Percentiles rank a stretch among this genome's conserved stretches.
Evolutionary conservation across 2,888 invertebrate genomes (phyloP).

Genomic region (Platycheirus rosarum): DNA sequence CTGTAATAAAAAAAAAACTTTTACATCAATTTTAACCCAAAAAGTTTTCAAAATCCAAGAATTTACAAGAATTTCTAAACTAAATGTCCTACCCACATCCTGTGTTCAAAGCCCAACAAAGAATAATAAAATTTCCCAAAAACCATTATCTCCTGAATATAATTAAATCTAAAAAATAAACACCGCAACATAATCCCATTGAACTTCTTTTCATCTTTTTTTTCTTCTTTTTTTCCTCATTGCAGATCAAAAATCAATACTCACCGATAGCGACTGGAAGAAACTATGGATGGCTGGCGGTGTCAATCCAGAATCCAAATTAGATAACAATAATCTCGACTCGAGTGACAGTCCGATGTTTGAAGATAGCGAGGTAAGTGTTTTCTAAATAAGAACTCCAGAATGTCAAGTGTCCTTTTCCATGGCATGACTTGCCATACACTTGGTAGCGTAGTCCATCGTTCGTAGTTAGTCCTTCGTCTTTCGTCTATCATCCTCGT

Average conservation of each 20-base stretch:
- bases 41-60: no score
- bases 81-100: no score
- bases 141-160: no score
- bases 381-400: slow-evolving; percentile 35
- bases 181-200: no score
- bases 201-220: slow-evolving; percentile 39
- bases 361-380: slow-evolving; percentile 83
- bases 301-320: slow-evolving; percentile 82
- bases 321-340: slow-evolving; percentile 81
- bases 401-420: slow-evolving; percentile 26
- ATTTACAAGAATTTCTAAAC: no score
- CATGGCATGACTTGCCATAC: slow-evolving; percentile 15
- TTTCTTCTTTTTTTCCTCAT: slow-evolving; percentile 74
- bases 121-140: no score
- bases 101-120: no score
- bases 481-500: no score
- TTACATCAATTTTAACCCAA: background rate
- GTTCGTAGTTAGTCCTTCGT: no score
- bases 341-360: slow-evolving; percentile 83
- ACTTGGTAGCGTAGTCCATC: background rate
- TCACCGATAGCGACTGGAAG: slow-evolving; percentile 83
- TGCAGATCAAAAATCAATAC: slow-evolving; percentile 83
- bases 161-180: no score
- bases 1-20: background rate
- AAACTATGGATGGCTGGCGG: slow-evolving; percentile 83